Conservation (phyloP, 2,113 vertebrate genomes). For the Rattus rattus region DNA sequence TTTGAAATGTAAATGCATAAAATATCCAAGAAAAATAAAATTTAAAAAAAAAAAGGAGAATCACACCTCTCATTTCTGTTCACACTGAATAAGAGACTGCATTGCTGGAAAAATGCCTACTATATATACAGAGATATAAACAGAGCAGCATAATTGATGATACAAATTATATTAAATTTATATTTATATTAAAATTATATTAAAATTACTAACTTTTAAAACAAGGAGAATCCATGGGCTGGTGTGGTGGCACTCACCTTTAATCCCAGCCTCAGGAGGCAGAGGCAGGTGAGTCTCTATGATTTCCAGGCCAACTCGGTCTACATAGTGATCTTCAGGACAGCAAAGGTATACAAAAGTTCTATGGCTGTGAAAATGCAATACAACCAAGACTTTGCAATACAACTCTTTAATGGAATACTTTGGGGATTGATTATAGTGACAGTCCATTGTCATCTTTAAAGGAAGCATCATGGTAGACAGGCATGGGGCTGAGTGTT, state of each 20-base stretch:
- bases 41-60: too few species aligned
- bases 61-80: not conserved
- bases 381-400: not conserved
- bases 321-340: not conserved
- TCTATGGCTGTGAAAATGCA: not conserved
- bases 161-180: not conserved
- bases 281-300: too few species aligned
- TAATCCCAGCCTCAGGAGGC: too few species aligned
- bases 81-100: not conserved
- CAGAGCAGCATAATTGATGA: too few species aligned
- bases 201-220: too few species aligned
- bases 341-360: not conserved
- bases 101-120: not conserved
- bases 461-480: not conserved
- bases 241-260: too few species aligned
- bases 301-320: not conserved
- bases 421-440: not conserved
- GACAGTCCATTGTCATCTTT: not conserved
- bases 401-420: not conserved
- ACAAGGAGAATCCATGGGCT: too few species aligned
- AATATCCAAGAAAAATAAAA: too few species aligned
- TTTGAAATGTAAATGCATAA: too few species aligned
- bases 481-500: not conserved
- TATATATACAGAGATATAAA: not conserved
- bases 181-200: not conserved